A percentile compares a stretch with the other conserved stretches of the same genome.
Evolutionary conservation across 1,140 invertebrate genomes (phyloP).

Genomic region (Polypedilum pembai): DNA sequence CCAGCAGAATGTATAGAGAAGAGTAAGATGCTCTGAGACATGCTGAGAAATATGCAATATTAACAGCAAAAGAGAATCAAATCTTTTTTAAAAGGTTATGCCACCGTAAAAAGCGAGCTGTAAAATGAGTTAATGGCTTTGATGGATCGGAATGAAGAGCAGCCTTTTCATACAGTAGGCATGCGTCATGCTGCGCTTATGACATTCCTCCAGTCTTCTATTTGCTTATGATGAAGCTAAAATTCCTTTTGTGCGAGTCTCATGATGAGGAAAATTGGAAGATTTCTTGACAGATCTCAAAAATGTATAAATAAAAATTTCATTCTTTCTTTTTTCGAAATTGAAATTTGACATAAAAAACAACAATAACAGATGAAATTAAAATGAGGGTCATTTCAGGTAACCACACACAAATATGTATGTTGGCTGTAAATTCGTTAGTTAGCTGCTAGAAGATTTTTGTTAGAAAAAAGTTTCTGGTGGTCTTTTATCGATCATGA

Average conservation of each 20-base stretch:
- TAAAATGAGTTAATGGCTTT: neutral
- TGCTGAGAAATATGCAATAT: neutral
- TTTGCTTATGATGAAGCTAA: too few species aligned
- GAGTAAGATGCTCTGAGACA: too few species aligned
- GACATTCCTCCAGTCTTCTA: neutral
- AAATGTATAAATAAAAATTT: neutral
- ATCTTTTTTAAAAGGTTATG: neutral
- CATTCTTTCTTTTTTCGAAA: too few species aligned
- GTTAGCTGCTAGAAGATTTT: neutral
- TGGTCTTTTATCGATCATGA: neutral
- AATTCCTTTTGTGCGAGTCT: neutral
- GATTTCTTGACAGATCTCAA: constrained; percentile 17
- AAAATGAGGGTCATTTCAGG: neutral
- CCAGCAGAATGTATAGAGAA: neutral
- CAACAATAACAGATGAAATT: neutral
- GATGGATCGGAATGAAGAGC: neutral
- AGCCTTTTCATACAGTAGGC: neutral
- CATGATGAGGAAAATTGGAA: constrained; percentile 7
- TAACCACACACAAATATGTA: neutral
- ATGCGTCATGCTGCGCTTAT: constrained; percentile 22
- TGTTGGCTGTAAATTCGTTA: too few species aligned
- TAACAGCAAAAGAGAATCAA: neutral
- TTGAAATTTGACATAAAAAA: neutral
- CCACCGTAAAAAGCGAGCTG: neutral
- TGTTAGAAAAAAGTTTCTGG: neutral